These are phyloP conservation scores for Calliopsis andreniformis DNA, from an alignment of 1,140 invertebrate species.

Conservation along the genomic window DNA sequence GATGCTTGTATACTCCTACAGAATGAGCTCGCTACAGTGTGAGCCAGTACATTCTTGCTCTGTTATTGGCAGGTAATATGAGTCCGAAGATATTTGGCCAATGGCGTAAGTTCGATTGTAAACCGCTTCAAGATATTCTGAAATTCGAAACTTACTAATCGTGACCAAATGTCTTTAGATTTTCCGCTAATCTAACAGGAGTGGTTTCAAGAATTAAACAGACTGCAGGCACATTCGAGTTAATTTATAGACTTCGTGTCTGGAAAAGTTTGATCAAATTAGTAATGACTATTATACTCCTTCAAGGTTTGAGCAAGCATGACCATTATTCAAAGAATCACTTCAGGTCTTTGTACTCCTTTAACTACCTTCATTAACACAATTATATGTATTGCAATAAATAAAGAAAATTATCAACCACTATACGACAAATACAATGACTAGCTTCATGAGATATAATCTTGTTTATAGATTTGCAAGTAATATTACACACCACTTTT, in stretches of 20 bases:
- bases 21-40: conserved; percentile 79
- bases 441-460: background rate
- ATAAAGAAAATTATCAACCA: background rate
- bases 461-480: background rate
- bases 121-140: conserved; percentile 2
- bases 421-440: conserved; percentile 7
- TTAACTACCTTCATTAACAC: conserved; percentile 8
- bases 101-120: conserved; percentile 46
- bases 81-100: conserved; percentile 76
- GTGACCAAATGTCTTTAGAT: conserved; percentile 77
- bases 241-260: conserved; percentile 75
- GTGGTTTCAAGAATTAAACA: conserved; percentile 79
- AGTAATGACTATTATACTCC: conserved; percentile 70
- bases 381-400: background rate
- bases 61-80: conserved; percentile 76
- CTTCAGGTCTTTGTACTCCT: conserved; percentile 15
- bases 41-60: conserved; percentile 80
- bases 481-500: background rate
- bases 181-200: conserved; percentile 78
- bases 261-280: conserved; percentile 67
- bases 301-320: conserved; percentile 53
- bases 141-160: conserved; percentile 51
- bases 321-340: conserved; percentile 38
- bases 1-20: conserved; percentile 81
- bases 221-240: conserved; percentile 81